Evolutionary conservation across 2,888 invertebrate genomes (phyloP), one percentile per base, ranked within the genome.

Genomic region (Dichetophora obliterata): DNA sequence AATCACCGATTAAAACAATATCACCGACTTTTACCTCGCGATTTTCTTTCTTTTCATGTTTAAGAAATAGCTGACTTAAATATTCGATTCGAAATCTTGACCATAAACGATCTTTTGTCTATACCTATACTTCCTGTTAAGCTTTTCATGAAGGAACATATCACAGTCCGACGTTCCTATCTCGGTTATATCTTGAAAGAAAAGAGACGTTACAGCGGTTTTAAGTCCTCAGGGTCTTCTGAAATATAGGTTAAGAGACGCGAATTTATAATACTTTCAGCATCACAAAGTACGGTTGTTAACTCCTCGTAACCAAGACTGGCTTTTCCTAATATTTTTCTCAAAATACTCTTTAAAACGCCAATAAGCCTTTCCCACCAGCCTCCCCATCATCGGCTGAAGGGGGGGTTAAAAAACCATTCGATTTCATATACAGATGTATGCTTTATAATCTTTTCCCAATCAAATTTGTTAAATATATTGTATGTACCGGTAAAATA

Each of bases 81-180:
- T 54, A 19, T 6, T 54, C 54, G 5, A 54, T 54, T 8, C 54
- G 54, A 54, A 54, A 54, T 54, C 54, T n/a, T 19, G 54, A 54
- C n/a, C 54, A 19, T 54, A 14, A 14, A 22, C 5, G 4, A 54
- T 65, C 22, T 61, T 61, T 27, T 61, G 59, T 14, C 59, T 61
- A 3, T 34, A 65, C 34, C 14, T 65, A 65, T 65, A 65, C 34
- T 43, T 65, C 16, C 14, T 65, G 37, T 65, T 65, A n/a, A 65
- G 65, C n/a, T 65, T 65, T 37, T 37, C 65, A 16, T 37, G 65
- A 65, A 65, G 37, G 34, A 65, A 27, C 37, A 65, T 37, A 16
- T 65, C 65, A 65, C 65, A 65, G 16, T 65, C 65, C 14, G 37
- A 2, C 2, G 63, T 65, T 65, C 63, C 63, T 34, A 65, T 27